phyloP scores from a whole-genome alignment of 2,797 vertebrate species.

The Arvicola amphibius region DNA sequence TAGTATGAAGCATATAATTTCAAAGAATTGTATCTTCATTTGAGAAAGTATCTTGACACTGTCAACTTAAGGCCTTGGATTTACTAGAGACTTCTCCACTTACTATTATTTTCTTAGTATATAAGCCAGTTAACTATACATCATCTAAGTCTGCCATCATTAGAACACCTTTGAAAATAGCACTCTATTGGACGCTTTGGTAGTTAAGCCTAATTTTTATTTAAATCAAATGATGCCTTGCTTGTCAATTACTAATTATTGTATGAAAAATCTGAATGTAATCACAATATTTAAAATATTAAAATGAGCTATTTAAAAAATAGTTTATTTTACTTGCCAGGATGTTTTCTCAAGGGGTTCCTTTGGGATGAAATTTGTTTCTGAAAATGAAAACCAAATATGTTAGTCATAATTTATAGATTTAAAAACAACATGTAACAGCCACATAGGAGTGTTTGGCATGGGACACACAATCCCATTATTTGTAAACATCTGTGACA shows the following conservation, averaged over 20 bases:
- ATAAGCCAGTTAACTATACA: background rate
- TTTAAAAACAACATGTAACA: constrained; percentile 63
- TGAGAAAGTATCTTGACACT: background rate
- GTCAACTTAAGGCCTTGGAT: background rate
- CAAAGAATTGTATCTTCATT: background rate
- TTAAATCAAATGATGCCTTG: constrained; percentile 53
- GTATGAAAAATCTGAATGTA: constrained; percentile 51
- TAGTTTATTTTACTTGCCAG: constrained; percentile 65
- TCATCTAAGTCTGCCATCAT: fast-evolving
- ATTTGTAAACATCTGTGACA: constrained; percentile 62
- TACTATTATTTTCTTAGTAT: fast-evolving
- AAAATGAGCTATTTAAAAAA: constrained; percentile 60
- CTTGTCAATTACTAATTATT: constrained; percentile 34
- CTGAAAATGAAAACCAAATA: constrained; percentile 73
- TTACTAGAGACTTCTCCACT: fast-evolving
- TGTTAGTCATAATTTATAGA: constrained; percentile 78
- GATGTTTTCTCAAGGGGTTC: constrained; percentile 61
- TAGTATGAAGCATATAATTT: background rate
- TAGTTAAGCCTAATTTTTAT: constrained; percentile 52
- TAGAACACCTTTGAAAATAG: background rate
- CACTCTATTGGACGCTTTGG: background rate
- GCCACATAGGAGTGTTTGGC: constrained; percentile 64
- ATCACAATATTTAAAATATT: background rate
- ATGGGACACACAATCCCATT: constrained; percentile 78
- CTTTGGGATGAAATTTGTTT: constrained; percentile 73